A percentile compares a stretch with the other conserved stretches of the same genome.
These are phyloP conservation scores for Atta colombica DNA, from an alignment of 1,140 invertebrate species.

Conservation along the genomic window DNA sequence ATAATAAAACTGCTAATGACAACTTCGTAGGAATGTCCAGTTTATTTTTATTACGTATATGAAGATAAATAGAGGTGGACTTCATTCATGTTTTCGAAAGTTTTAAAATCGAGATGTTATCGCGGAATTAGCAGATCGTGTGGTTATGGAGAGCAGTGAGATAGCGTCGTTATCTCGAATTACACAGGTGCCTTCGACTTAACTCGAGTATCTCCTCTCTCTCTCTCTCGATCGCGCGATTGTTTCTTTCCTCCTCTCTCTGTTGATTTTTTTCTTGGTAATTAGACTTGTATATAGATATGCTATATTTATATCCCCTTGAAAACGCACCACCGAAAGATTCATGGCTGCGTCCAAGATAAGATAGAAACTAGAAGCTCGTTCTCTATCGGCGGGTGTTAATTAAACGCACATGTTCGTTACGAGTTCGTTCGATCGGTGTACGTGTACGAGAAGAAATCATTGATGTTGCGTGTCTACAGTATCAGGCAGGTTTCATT, in stretches of 20 bases:
- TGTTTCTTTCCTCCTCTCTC: background rate
- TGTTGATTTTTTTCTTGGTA: background rate
- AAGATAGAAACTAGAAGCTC: conserved; percentile 53
- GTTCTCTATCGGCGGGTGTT: conserved; percentile 35
- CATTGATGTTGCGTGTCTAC: background rate
- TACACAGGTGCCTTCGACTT: conserved; percentile 65
- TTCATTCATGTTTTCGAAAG: background rate
- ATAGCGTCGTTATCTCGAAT: conserved; percentile 66
- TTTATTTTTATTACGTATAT: no score
- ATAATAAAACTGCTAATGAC: no score
- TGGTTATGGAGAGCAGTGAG: conserved; percentile 63
- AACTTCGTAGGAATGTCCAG: no score
- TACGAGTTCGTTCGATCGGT: background rate
- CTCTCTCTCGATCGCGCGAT: background rate
- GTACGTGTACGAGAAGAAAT: background rate
- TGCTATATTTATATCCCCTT: conserved; percentile 9
- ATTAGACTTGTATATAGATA: conserved; percentile 37
- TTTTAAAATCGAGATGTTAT: conserved; percentile 7
- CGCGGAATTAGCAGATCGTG: background rate
- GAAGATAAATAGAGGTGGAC: background rate
- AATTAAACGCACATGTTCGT: conserved; percentile 20
- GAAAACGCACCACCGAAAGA: conserved; percentile 39
- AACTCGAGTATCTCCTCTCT: background rate
- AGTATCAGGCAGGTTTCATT: conserved; percentile 2
- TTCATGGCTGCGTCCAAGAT: conserved; percentile 64